Base-by-base conservation (phyloP, 2,113 vertebrate species). In the Pterocles burchelli region DNA sequence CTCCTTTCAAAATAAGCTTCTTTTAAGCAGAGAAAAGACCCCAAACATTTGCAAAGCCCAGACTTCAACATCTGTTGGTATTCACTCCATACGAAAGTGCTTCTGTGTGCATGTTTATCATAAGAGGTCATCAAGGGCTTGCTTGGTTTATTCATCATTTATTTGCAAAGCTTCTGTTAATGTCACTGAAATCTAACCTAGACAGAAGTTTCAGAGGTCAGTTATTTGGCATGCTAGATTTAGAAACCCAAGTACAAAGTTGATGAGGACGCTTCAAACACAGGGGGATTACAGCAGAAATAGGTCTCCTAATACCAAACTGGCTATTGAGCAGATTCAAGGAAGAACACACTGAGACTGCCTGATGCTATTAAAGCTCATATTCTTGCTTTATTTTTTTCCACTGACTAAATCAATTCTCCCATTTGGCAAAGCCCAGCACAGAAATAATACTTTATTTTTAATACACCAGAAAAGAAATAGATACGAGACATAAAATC, bases 161-260 rank as follows among this genome's bases (percentile, higher is more conserved):
- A 90, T 93, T 95, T 85, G 96, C 90, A 96, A 97, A 97, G 95
- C 97, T 97, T 93, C 93, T 96, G 93, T 96, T 96, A 95, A 97
- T 96, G 93, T 94, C 96, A 96, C 85, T 94, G 95, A 96, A 95
- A 95, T 89, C 88, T 67, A 91, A 96, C 94, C 95, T 55, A 95
- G 85, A 82, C 76, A 96, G 94, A 97, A 97, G 97, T 97, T 97
- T 97, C 96, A 93, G 90, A 96, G 97, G 96, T 94, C 97, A 97
- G 95, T 78, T 90, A 95, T 96, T 93, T 97, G 94, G 95, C 95
- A 92, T 82, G 95, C 90, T 95, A 72, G 93, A 97, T 97, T 97
- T 94, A 95, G 95, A 95, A 96, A 91, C 92, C 90, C 90, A 93
- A 96, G 94, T 74, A 91, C 96, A 94, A 97, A 97, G 96, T 97